Evolutionary conservation across 2,888 invertebrate species (phyloP).

Genomic region (Drosophila histrio): DNA sequence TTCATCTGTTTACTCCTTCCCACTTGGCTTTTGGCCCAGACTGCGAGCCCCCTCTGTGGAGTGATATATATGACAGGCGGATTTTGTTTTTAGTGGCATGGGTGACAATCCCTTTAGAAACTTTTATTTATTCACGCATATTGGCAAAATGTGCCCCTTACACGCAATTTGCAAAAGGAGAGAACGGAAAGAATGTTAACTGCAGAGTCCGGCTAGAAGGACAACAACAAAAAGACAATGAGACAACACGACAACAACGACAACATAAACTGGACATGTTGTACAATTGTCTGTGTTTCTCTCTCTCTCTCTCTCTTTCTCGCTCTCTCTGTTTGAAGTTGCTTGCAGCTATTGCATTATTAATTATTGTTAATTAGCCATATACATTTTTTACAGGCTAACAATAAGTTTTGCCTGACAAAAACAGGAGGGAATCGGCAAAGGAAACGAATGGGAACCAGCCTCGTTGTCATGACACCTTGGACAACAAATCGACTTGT

Average conservation of each 20-base stretch:
- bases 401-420: conserved; percentile 14
- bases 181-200: conserved; percentile 15
- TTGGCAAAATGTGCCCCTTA: conserved; percentile 71
- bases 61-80: conserved; percentile 75
- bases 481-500: conserved; percentile 57
- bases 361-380: conserved; percentile 66
- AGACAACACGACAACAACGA: conserved; percentile 27
- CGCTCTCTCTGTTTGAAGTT: conserved; percentile 8
- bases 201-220: conserved; percentile 10
- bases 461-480: conserved; percentile 43
- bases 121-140: conserved; percentile 77
- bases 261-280: conserved; percentile 32
- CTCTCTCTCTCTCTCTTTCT: neutral
- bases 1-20: neutral
- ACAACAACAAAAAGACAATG: conserved; percentile 27
- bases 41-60: conserved; percentile 51
- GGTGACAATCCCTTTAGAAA: conserved; percentile 75
- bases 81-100: conserved; percentile 77
- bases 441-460: neutral
- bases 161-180: conserved; percentile 58
- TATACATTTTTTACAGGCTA: conserved; percentile 41
- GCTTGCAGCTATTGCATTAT: conserved; percentile 53
- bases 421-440: neutral
- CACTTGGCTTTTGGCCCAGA: neutral
- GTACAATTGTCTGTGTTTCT: neutral